These are phyloP conservation scores for Samia ricini DNA, from an alignment of 1,140 invertebrate species.

Conservation along the genomic window DNA sequence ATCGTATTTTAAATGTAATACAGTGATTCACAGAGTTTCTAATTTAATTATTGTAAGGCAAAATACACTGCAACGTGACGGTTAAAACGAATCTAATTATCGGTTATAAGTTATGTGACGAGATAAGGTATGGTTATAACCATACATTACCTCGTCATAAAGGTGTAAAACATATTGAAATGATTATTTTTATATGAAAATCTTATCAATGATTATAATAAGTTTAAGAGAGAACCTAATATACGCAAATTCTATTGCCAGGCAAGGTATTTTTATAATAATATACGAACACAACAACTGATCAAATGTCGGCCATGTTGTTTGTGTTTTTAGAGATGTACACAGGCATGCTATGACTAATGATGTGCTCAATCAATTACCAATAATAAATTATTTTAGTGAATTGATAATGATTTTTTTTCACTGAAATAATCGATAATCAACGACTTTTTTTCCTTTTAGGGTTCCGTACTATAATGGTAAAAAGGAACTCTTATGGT, in stretches of 20 bases:
- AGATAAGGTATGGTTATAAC: too few species aligned
- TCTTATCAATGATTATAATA: neutral
- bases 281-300: slow-evolving; percentile 34
- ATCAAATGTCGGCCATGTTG: slow-evolving; percentile 69
- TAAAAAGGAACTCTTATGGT: too few species aligned
- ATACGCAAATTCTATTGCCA: neutral
- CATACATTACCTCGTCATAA: neutral
- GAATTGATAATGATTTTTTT: too few species aligned
- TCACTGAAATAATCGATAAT: too few species aligned
- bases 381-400: too few species aligned
- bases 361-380: too few species aligned
- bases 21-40: neutral
- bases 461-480: too few species aligned
- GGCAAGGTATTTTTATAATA: neutral
- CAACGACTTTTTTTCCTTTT: too few species aligned
- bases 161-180: neutral
- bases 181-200: neutral
- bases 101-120: slow-evolving; percentile 14
- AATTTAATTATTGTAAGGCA: slow-evolving; percentile 14
- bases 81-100: neutral
- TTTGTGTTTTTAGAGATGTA: slow-evolving; percentile 38
- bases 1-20: neutral
- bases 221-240: too few species aligned
- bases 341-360: neutral
- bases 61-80: slow-evolving; percentile 30